A percentile compares a stretch with the other conserved stretches of the same genome.
These are phyloP conservation scores for Apodemia duryi DNA, from an alignment of 2,888 invertebrate species.

Conservation along the genomic window DNA sequence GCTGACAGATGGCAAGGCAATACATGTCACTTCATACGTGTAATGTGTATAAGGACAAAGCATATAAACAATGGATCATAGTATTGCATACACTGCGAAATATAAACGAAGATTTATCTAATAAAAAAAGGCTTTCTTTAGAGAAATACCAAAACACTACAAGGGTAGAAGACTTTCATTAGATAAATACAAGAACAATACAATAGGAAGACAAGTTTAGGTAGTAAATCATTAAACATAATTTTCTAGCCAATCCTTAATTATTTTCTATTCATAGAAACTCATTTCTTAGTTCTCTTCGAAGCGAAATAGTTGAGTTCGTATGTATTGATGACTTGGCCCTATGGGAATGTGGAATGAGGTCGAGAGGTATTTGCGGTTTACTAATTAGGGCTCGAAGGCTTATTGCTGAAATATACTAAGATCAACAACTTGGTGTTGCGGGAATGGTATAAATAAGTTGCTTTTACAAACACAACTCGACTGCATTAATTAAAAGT, in stretches of 20 bases:
- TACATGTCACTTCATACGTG: no score
- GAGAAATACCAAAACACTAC: no score
- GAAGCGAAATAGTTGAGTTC: constrained; percentile 1
- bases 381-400: constrained; percentile 11
- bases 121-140: no score
- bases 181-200: no score
- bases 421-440: constrained; percentile 11
- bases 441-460: neutral
- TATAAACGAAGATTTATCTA: no score
- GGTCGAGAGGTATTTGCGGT: constrained; percentile 8
- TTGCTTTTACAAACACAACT: neutral
- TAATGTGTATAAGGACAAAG: no score
- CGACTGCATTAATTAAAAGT: neutral
- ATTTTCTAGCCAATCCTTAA: neutral
- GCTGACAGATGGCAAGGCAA: no score
- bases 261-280: neutral
- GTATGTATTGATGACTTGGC: neutral
- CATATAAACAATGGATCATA: no score
- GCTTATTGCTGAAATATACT: constrained; percentile 4
- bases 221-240: no score
- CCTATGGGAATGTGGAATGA: constrained; percentile 5
- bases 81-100: no score
- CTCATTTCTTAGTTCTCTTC: neutral
- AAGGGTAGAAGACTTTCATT: no score
- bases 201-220: no score